These are phyloP conservation scores for Achatina immaculata DNA, from an alignment of 1,140 invertebrate species.

Conservation along the genomic window DNA sequence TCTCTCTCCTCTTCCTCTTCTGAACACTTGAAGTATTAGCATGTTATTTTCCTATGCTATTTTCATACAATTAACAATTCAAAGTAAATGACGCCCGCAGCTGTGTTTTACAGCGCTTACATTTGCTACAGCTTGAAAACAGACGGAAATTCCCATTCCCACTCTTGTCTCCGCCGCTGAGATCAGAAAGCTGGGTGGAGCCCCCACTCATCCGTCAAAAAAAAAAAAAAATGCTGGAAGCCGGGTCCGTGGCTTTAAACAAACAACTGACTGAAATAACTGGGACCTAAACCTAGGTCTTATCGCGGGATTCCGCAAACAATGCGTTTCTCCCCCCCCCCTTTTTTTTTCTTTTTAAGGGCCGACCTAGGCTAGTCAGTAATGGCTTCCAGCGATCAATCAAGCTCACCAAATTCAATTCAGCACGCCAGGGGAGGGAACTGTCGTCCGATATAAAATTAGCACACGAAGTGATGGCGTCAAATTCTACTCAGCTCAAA, in stretches of 20 bases:
- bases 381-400: neutral
- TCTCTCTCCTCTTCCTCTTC: too few species aligned
- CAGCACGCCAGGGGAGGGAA: neutral
- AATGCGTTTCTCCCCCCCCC: too few species aligned
- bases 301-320: neutral
- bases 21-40: too few species aligned
- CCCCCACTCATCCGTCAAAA: too few species aligned
- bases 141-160: too few species aligned
- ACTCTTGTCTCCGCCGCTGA: too few species aligned
- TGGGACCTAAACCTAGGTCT: neutral
- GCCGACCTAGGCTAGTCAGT: neutral
- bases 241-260: neutral
- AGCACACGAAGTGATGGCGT: neutral
- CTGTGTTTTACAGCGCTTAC: too few species aligned
- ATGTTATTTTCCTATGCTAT: too few species aligned
- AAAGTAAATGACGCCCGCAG: too few species aligned
- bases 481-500: neutral
- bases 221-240: neutral
- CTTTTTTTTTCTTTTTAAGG: neutral
- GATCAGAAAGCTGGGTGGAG: too few species aligned
- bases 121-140: too few species aligned
- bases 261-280: neutral
- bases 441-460: neutral
- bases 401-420: neutral
- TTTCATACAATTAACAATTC: too few species aligned